Percentiles rank a stretch among this genome's conserved stretches.
Conservation (phyloP, 1,140 invertebrate genomes). For the Neodiprion fabricii region DNA sequence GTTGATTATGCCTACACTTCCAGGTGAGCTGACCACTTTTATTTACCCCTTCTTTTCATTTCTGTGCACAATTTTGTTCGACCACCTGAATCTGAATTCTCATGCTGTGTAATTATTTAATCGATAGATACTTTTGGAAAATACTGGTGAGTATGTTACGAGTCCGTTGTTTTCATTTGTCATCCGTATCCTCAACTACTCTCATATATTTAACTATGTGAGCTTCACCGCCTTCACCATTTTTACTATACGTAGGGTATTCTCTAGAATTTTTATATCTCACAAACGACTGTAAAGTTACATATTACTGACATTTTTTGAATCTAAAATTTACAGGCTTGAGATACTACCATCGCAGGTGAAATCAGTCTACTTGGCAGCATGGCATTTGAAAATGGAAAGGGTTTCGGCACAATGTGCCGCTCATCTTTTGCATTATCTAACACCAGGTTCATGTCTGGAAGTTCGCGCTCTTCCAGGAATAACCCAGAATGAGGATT, state of each 20-base stretch:
- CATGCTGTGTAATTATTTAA: background rate
- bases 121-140: background rate
- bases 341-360: constrained; percentile 67
- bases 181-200: background rate
- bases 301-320: background rate
- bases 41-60: constrained; percentile 41
- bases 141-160: background rate
- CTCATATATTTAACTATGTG: background rate
- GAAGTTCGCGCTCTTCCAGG: constrained; percentile 73
- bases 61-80: constrained; percentile 29
- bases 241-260: too few relatives aligned
- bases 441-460: constrained; percentile 75
- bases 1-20: constrained; percentile 84
- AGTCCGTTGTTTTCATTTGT: background rate
- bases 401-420: constrained; percentile 75
- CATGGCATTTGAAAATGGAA: constrained; percentile 76
- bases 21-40: constrained; percentile 57
- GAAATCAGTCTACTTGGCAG: constrained; percentile 77
- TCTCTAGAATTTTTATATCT: too few relatives aligned
- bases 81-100: constrained; percentile 45
- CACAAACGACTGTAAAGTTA: background rate
- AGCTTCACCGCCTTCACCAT: too few relatives aligned
- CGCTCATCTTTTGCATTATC: constrained; percentile 70
- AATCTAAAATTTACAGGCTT: constrained; percentile 55
- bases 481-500: constrained; percentile 67